phyloP scores from a whole-genome alignment of 2,888 invertebrate species.

The Auanema sp. region DNA sequence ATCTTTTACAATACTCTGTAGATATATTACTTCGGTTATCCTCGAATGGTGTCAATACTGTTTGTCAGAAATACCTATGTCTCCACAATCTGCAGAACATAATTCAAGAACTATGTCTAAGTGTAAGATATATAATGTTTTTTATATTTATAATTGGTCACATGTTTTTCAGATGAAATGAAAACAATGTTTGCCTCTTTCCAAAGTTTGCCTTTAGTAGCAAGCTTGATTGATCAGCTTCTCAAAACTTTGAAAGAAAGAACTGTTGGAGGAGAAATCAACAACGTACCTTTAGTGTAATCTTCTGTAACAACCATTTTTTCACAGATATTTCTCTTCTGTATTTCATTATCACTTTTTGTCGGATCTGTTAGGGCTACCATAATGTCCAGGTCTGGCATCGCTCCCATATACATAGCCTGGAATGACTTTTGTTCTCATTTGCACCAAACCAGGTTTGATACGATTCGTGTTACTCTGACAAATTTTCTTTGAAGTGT shows the following conservation, averaged over 20 bases:
- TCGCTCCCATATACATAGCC: slow-evolving; percentile 37
- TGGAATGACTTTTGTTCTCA: slow-evolving; percentile 15
- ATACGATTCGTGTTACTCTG: too few species aligned
- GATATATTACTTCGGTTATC: too few species aligned
- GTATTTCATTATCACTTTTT: slow-evolving; percentile 24
- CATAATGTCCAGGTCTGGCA: slow-evolving; percentile 32
- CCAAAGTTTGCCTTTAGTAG: slow-evolving; percentile 25
- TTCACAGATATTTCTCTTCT: slow-evolving; percentile 9
- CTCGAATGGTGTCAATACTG: not conserved
- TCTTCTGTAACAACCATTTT: not conserved
- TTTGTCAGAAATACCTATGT: not conserved
- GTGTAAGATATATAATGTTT: not conserved
- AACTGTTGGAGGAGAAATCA: slow-evolving; percentile 4
- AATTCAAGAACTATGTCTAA: not conserved
- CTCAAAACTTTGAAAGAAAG: slow-evolving; percentile 21
- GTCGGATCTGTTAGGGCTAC: slow-evolving; percentile 26
- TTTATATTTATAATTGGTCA: too few species aligned
- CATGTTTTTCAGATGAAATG: slow-evolving; percentile 34
- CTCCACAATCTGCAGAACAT: not conserved
- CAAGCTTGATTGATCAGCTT: slow-evolving; percentile 20
- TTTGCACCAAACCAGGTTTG: not conserved
- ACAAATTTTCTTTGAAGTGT: too few species aligned
- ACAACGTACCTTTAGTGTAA: slow-evolving; percentile 1
- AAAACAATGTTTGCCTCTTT: slow-evolving; percentile 29
- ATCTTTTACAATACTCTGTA: too few species aligned